Evolutionary conservation across 1,140 invertebrate species (phyloP).

Genomic region (Eciton burchellii): DNA sequence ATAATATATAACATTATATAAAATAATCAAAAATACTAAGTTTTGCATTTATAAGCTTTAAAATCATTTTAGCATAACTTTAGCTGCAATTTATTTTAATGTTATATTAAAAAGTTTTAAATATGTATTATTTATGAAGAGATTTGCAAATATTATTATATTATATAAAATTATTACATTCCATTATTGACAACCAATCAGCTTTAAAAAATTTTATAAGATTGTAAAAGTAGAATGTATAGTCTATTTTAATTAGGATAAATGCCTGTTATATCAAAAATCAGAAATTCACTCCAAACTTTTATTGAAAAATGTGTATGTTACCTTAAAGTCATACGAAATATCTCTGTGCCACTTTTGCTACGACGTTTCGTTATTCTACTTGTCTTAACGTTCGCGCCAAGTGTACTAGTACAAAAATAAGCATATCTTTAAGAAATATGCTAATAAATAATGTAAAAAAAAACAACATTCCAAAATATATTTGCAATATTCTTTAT

Average conservation of each 20-base stretch:
- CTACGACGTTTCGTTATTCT: constrained; percentile 81
- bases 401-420: constrained; percentile 80
- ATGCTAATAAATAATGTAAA: constrained; percentile 12
- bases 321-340: constrained; percentile 86
- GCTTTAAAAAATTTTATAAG: constrained; percentile 29
- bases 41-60: constrained; percentile 7
- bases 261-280: constrained; percentile 29
- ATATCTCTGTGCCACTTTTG: constrained; percentile 85
- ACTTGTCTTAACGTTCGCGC: constrained; percentile 74
- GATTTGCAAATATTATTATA: not conserved
- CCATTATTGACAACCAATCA: not conserved
- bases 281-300: constrained; percentile 74
- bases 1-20: no score
- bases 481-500: no score
- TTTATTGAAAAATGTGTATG: constrained; percentile 60
- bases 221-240: not conserved
- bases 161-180: not conserved
- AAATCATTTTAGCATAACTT: not conserved
- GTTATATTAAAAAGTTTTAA: not conserved
- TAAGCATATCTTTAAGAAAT: constrained; percentile 60
- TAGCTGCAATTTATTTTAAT: constrained; percentile 7
- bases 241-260: constrained; percentile 7
- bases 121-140: not conserved
- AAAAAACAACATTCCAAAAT: not conserved
- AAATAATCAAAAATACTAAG: not conserved